These are phyloP conservation scores for Endotricha flammealis DNA, from an alignment of 2,888 invertebrate species.

Conservation along the genomic window DNA sequence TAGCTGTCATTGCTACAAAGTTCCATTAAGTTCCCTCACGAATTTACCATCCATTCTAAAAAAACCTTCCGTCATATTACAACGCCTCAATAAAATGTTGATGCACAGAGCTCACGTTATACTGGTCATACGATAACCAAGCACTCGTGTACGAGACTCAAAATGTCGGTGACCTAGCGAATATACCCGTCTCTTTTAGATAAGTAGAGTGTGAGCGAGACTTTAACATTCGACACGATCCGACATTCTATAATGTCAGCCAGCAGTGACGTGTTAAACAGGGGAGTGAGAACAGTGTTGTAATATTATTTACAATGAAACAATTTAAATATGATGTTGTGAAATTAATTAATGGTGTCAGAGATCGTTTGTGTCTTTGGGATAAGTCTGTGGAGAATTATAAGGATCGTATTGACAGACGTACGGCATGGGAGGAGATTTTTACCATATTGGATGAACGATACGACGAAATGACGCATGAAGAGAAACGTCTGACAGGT, in stretches of 20 bases:
- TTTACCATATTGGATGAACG: slow-evolving; percentile 45
- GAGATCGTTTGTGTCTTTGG: slow-evolving; percentile 59
- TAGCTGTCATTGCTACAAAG: slow-evolving; percentile 6
- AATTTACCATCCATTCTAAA: neutral
- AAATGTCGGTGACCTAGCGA: slow-evolving; percentile 51
- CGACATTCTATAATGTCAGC: slow-evolving; percentile 37
- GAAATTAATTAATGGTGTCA: slow-evolving; percentile 43
- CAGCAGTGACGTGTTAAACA: slow-evolving; percentile 49
- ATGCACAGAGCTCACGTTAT: too few relatives aligned
- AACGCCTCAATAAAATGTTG: slow-evolving; percentile 25
- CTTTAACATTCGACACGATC: slow-evolving; percentile 38
- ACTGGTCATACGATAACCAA: slow-evolving; percentile 18
- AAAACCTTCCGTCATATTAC: neutral
- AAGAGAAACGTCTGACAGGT: slow-evolving; percentile 52
- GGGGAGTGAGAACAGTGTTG: slow-evolving; percentile 41
- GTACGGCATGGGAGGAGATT: slow-evolving; percentile 62
- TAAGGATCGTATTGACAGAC: slow-evolving; percentile 58
- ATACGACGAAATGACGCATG: slow-evolving; percentile 50
- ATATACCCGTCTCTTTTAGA: slow-evolving; percentile 28
- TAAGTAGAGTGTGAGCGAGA: slow-evolving; percentile 25
- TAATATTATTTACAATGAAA: slow-evolving; percentile 33
- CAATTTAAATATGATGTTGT: slow-evolving; percentile 59
- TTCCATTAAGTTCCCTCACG: slow-evolving; percentile 1
- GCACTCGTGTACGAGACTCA: slow-evolving; percentile 26
- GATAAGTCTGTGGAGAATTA: slow-evolving; percentile 58